phyloP scores from a whole-genome alignment of 2,797 vertebrate species.

The Phataginus tetradactyla region DNA sequence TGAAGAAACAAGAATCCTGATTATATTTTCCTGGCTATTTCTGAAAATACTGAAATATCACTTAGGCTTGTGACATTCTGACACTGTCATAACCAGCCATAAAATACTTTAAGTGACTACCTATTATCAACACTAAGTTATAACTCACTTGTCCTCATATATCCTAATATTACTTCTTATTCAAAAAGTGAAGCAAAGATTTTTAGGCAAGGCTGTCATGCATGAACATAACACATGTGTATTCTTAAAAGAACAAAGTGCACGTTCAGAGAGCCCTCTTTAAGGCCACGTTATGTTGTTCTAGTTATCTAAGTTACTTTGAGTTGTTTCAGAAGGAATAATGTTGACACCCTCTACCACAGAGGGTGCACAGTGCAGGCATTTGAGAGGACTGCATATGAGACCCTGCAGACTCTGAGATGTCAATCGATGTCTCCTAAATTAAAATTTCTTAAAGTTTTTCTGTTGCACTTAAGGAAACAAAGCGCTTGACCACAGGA shows the following conservation, averaged over 20 bases:
- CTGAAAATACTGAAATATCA: constrained; percentile 68
- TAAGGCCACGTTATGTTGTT: not conserved
- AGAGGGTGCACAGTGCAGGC: not conserved
- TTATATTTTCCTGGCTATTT: constrained; percentile 68
- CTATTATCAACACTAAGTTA: not conserved
- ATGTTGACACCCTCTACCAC: not conserved
- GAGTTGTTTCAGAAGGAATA: constrained; percentile 31
- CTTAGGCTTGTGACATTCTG: constrained; percentile 53
- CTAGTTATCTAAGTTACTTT: not conserved
- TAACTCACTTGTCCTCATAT: not conserved
- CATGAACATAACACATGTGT: not conserved
- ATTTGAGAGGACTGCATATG: not conserved
- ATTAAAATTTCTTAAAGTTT: constrained; percentile 27
- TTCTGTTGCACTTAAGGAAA: constrained; percentile 25
- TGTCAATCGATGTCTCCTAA: not conserved
- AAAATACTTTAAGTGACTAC: constrained; percentile 37
- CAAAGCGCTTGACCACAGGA: not conserved
- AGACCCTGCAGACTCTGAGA: not conserved
- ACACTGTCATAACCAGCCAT: constrained; percentile 54
- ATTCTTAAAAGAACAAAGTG: constrained; percentile 25
- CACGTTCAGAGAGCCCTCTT: not conserved
- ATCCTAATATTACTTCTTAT: constrained; percentile 35
- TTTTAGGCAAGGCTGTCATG: not conserved
- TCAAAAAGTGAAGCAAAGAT: constrained; percentile 26
- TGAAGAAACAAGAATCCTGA: constrained; percentile 67